Evolutionary conservation across 2,888 invertebrate species (phyloP).

Genomic region (Empis stercorea): DNA sequence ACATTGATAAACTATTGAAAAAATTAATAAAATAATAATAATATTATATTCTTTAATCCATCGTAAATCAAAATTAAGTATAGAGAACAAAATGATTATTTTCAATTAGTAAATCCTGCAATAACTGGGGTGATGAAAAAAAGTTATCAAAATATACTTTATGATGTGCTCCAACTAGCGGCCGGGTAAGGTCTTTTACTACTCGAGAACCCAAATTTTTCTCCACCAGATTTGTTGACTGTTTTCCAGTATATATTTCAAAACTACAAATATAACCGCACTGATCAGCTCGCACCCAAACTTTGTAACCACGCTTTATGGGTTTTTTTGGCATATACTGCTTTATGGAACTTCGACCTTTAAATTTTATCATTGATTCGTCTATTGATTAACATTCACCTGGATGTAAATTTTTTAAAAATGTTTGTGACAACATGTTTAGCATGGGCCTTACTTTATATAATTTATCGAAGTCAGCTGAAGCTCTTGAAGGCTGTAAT

Average conservation of each 20-base stretch:
- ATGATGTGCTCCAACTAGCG: conserved; percentile 1
- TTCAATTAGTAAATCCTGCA: no score
- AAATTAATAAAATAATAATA: no score
- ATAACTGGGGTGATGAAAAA: no score
- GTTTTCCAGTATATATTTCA: conserved; percentile 24
- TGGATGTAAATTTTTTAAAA: neutral
- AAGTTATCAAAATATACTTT: neutral
- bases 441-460: neutral
- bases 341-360: conserved; percentile 15
- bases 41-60: no score
- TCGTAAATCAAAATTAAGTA: no score
- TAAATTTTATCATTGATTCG: conserved; percentile 19
- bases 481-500: neutral
- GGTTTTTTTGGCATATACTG: conserved; percentile 15
- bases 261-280: conserved; percentile 16
- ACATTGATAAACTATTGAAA: no score
- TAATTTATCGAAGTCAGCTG: neutral
- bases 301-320: conserved; percentile 18
- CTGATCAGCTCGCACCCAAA: conserved; percentile 14
- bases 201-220: conserved; percentile 15
- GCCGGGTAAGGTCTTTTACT: conserved; percentile 4
- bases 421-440: neutral
- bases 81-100: no score
- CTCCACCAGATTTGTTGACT: conserved; percentile 20
- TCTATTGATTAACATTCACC: conserved; percentile 12